Evolutionary conservation across 2,113 vertebrate species (phyloP).

Genomic region (Baryphthengus martii): DNA sequence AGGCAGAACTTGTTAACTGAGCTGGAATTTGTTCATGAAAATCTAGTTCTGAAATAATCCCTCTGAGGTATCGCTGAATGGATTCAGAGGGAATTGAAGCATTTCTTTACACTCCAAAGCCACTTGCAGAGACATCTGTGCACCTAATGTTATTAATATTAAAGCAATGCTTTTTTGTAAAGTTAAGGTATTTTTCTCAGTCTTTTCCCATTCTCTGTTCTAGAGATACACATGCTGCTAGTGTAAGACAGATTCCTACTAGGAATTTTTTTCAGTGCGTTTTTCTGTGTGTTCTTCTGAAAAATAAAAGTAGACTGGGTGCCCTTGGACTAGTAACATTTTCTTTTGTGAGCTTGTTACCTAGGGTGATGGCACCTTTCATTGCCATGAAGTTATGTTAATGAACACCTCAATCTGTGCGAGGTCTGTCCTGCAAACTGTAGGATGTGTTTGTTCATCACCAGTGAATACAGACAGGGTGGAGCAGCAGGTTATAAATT

Average conservation of each 20-base stretch:
- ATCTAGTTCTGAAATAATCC: neutral
- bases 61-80: neutral
- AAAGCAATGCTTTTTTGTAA: neutral
- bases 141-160: neutral
- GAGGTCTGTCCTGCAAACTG: neutral
- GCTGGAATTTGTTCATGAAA: neutral
- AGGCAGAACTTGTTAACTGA: neutral
- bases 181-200: neutral
- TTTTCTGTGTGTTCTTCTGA: neutral
- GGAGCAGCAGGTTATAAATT: conserved; percentile 45
- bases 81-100: neutral
- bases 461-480: neutral
- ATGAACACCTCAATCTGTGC: conserved; percentile 26
- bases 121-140: accelerated
- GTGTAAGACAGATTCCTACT: neutral
- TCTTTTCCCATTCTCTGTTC: neutral
- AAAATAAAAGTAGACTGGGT: neutral
- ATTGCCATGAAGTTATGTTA: conserved; percentile 5
- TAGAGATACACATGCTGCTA: neutral
- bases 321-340: neutral
- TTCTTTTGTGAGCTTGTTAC: conserved; percentile 18
- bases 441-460: conserved; percentile 15
- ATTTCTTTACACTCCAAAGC: neutral
- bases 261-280: neutral
- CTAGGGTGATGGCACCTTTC: conserved; percentile 35